A percentile compares a stretch with the other conserved stretches of the same genome.
Evolutionary conservation across 2,797 vertebrate genomes (phyloP).

Genomic region (Manis pentadactyla): DNA sequence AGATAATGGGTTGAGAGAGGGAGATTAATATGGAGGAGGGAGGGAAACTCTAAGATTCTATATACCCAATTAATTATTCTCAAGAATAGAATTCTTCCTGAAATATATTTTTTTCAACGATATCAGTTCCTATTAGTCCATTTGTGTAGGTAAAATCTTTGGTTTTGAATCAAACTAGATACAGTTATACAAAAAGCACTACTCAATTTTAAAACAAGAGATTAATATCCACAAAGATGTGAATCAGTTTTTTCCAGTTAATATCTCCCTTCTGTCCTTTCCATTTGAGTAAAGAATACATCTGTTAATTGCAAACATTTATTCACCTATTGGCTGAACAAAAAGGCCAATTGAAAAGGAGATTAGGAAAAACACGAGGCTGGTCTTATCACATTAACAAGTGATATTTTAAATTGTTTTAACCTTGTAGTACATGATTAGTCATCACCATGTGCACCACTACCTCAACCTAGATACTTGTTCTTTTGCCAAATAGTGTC

Average conservation of each 20-base stretch:
- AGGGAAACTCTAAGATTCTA: conserved; percentile 14
- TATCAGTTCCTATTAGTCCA: background rate
- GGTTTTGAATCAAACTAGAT: background rate
- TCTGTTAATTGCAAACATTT: conserved; percentile 54
- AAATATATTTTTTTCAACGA: background rate
- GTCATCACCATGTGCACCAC: conserved; percentile 61
- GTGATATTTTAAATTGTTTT: conserved; percentile 70
- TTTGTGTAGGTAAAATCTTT: background rate
- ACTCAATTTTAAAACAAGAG: conserved; percentile 17
- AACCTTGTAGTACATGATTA: conserved; percentile 61
- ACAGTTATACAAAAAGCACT: background rate
- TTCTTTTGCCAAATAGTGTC: conserved; percentile 77
- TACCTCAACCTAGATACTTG: conserved; percentile 70
- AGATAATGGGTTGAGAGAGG: background rate
- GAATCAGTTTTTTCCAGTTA: background rate
- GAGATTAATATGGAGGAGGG: background rate
- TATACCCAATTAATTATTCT: conserved; percentile 6
- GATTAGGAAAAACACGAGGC: conserved; percentile 62
- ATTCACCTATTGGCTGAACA: conserved; percentile 56
- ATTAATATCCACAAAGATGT: background rate
- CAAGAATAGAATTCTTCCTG: conserved; percentile 42
- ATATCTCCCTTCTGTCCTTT: background rate
- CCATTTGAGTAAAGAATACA: background rate
- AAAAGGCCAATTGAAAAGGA: conserved; percentile 64
- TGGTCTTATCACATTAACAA: conserved; percentile 79